Conservation (phyloP, 2,113 vertebrate genomes). For the Chrysemys picta region DNA sequence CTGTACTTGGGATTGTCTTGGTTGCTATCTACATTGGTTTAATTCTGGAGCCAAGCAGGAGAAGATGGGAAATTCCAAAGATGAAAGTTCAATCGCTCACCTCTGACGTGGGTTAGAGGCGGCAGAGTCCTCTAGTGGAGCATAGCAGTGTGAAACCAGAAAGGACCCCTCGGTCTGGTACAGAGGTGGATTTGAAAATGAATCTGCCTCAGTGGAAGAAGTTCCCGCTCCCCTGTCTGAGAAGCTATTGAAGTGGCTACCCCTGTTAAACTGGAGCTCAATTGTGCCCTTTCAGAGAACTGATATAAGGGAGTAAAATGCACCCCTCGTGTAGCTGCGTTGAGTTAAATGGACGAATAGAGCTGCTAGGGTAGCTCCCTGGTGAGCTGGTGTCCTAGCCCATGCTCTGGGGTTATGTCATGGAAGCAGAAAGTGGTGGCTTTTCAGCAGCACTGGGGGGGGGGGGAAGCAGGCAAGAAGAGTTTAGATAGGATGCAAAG, state of each 20-base stretch:
- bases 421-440: background rate
- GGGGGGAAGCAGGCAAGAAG: background rate
- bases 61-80: background rate
- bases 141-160: background rate
- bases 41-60: background rate
- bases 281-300: background rate
- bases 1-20: background rate
- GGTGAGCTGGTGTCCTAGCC: background rate
- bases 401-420: background rate
- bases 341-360: background rate
- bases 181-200: background rate
- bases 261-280: background rate
- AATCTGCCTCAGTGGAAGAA: background rate
- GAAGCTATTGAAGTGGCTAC: background rate
- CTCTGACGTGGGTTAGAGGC: background rate
- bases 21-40: background rate
- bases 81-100: background rate
- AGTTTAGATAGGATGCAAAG: background rate
- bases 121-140: rapidly evolving
- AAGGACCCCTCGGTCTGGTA: background rate
- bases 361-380: background rate
- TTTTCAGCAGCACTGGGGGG: background rate
- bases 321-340: background rate
- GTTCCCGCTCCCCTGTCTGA: background rate
- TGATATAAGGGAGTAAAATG: background rate